Evolutionary conservation across 2,888 invertebrate genomes (phyloP), one percentile per base, ranked within the genome.

Genomic region (Drosophila antonietae): DNA sequence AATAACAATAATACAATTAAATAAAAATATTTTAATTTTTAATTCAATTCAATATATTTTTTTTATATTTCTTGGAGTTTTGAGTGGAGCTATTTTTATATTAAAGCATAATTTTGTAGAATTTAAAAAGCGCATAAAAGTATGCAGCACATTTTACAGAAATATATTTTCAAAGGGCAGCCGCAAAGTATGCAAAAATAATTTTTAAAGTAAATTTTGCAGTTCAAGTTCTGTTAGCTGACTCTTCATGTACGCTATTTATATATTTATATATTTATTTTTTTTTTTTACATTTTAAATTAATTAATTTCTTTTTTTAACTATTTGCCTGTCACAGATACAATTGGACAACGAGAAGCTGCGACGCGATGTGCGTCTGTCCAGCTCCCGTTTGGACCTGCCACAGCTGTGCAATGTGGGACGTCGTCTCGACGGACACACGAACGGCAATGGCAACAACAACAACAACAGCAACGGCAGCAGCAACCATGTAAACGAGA

Each of bases 281-380:
- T n/a, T n/a, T n/a, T n/a, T n/a, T n/a, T 15, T 0, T n/a, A n/a
- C 15, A 28, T 12, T 37, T 12, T 14, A 37, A 14, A 12, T 14
- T 39, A 7, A 14, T 14, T 46, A 8, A 44, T 44, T 44, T 20
- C 12, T 20, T 44, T 44, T 20, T 12, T 20, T 20, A 43, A 18
- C 9, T 18, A 43, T 23, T 14, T 46, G 6, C 23, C 23, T 8
- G 2, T 2, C 2, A 8, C 84, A 93, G 93, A 92, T 93, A 89
- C 93, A 93, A 87, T 84, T 93, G 82, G 93, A 93, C 83, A 93
- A 93, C 90, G 93, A 93, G 81, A 93, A 93, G 90, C 90, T 92
- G 87, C 92, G 93, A 87, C 92, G 93, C 73, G 93, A 93, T 85
- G 93, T 81, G 91, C 89, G 91, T 67, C 83, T 90, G 68, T 83